Evolutionary conservation across 2,888 invertebrate species (phyloP), one percentile per base, ranked within the genome.

Genomic region (Aricia artaxerxes): DNA sequence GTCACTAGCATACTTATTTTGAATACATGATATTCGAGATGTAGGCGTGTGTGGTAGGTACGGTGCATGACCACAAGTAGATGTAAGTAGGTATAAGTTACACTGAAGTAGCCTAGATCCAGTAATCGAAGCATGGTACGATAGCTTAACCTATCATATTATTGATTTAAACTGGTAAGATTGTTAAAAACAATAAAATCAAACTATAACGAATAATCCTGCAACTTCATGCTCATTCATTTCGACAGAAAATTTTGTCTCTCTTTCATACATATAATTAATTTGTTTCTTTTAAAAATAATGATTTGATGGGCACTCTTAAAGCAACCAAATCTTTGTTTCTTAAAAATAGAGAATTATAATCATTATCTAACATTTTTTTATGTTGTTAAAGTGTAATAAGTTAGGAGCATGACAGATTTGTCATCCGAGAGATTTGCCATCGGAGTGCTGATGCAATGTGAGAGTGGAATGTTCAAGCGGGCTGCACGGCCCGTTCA

Each of bases 21-120:
- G 35, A 69, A 69, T 3, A 6, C 35, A 13, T 69, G 13, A 1
- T 38, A 69, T 69, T 16, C 13, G 5, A 80, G 80, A 82, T 81
- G 87, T 92, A 90, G 88, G 88, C 91, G 87, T 90, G 85, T 91
- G 92, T 92, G 90, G 86, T 90, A 90, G 90, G 89, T 86, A 86
- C 84, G 82, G 85, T 89, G 88, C 93, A 93, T 93, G 93, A 69
- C 69, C 89, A 87, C 82, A 84, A 81, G 91, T 93, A 93, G 92
- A 69, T 69, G 16, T 83, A 80, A 84, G 82, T 85, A 85, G 84
- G 82, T 85, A 84, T 80, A 83, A 81, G 83, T 84, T 80, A 81
- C 80, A 78, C 84, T 83, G 82, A 85, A 82, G 79, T 86, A 86
- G 87, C 87, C 85, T 84, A 83, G 75, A 75, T 13, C 16, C 44